Percentiles rank a stretch among this genome's conserved stretches.
Conservation (phyloP, 2,113 vertebrate genomes). For the Podilymbus podiceps region DNA sequence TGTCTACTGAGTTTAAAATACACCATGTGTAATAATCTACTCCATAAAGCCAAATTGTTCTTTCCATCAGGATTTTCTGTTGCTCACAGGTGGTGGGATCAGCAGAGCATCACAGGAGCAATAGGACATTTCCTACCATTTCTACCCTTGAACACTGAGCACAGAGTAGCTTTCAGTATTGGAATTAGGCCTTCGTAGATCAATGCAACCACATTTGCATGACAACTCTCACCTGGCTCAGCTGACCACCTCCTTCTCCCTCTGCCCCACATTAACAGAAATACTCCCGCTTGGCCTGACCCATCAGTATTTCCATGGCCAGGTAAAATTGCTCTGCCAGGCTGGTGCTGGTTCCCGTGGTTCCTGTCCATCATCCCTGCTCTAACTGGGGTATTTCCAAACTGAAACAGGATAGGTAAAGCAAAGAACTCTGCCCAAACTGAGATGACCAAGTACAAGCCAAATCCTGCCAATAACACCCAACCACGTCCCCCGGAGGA, state of each 20-base stretch:
- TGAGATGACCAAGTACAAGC: neutral
- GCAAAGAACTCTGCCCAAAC: neutral
- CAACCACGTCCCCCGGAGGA: rapidly evolving
- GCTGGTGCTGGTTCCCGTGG: neutral
- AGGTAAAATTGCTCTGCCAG: neutral
- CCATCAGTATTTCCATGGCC: neutral
- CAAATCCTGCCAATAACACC: neutral
- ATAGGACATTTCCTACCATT: neutral
- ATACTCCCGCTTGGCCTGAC: neutral
- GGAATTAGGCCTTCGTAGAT: neutral
- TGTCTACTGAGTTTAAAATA: neutral
- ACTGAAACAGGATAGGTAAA: neutral
- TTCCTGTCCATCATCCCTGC: neutral
- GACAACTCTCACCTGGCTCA: neutral
- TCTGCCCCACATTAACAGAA: neutral
- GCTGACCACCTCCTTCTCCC: neutral
- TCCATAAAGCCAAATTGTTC: neutral
- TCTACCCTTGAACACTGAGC: neutral
- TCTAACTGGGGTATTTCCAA: neutral
- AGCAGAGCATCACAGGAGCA: neutral
- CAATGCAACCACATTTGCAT: neutral
- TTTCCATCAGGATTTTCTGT: neutral
- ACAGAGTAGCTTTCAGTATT: neutral
- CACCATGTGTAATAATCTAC: neutral
- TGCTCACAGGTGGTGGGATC: rapidly evolving